These are phyloP conservation scores for Bombus consobrinus DNA, from an alignment of 1,140 invertebrate genomes.

Conservation along the genomic window DNA sequence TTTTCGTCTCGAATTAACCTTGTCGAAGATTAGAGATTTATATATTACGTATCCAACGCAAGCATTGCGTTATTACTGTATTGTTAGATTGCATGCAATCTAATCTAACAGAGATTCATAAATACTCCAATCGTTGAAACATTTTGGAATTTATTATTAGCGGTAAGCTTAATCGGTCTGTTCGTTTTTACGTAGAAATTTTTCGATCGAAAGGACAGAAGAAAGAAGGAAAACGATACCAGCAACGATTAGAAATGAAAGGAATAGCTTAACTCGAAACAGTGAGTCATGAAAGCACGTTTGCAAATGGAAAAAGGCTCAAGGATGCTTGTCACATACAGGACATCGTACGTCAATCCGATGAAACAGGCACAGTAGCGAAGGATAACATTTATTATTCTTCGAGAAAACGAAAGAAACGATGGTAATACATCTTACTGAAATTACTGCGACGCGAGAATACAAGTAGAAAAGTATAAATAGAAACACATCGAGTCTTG, in stretches of 20 bases:
- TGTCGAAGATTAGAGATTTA: too few relatives aligned
- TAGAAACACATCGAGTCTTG: not conserved
- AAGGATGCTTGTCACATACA: conserved; percentile 40
- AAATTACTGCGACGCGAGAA: not conserved
- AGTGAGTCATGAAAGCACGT: not conserved
- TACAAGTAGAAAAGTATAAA: not conserved
- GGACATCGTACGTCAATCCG: conserved; percentile 15
- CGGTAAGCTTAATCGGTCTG: too few relatives aligned
- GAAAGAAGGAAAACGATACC: not conserved
- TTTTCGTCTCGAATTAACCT: too few relatives aligned
- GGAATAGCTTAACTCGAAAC: not conserved
- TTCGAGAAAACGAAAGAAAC: not conserved
- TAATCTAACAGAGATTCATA: too few relatives aligned
- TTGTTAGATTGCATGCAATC: too few relatives aligned
- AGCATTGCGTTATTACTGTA: too few relatives aligned
- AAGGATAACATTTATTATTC: not conserved
- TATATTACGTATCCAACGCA: not conserved
- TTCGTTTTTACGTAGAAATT: too few relatives aligned
- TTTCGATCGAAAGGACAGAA: not conserved
- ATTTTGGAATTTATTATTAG: not conserved
- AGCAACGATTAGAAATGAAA: not conserved
- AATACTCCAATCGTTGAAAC: too few relatives aligned
- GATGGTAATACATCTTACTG: not conserved
- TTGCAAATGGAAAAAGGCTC: conserved; percentile 29
- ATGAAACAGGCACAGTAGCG: not conserved